A percentile compares a stretch with the other conserved stretches of the same genome.
Conservation (phyloP, 2,113 vertebrate genomes). For the Pimephales promelas region DNA sequence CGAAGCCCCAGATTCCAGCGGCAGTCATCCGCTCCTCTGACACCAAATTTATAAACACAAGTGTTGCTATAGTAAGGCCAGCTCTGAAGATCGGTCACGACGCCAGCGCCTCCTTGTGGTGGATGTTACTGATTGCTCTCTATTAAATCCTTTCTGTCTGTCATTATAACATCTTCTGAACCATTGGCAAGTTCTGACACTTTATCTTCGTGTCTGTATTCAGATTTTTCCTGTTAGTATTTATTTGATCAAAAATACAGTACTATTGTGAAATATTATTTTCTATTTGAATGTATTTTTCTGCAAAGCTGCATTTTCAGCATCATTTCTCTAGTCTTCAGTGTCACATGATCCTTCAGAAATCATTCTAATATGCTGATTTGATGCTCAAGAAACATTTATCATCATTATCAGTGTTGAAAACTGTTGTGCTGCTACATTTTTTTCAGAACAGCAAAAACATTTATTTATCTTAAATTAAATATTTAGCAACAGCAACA, state of each 20-base stretch:
- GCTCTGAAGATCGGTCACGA: not conserved
- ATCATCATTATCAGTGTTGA: not conserved
- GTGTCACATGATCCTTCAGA: too few relatives aligned
- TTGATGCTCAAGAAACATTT: not conserved
- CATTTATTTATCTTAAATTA: too few relatives aligned
- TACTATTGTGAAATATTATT: not conserved
- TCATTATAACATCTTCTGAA: not conserved
- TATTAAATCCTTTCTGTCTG: not conserved
- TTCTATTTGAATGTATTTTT: not conserved
- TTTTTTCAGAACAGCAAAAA: too few relatives aligned
- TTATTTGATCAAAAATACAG: not conserved
- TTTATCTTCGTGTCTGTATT: not conserved
- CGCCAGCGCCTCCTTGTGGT: conserved; percentile 35
- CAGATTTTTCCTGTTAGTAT: not conserved
- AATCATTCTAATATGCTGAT: not conserved
- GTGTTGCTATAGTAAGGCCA: conserved; percentile 50
- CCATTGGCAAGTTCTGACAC: not conserved
- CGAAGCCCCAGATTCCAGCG: conserved; percentile 42
- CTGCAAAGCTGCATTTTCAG: not conserved
- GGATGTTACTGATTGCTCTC: not conserved
- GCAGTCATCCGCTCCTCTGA: conserved; percentile 24
- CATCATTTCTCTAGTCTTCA: not conserved
- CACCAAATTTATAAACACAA: conserved; percentile 57
- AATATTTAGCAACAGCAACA: not conserved
- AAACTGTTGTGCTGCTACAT: not conserved